Conservation (phyloP, 2,888 invertebrate species). For the Spodoptera littoralis region DNA sequence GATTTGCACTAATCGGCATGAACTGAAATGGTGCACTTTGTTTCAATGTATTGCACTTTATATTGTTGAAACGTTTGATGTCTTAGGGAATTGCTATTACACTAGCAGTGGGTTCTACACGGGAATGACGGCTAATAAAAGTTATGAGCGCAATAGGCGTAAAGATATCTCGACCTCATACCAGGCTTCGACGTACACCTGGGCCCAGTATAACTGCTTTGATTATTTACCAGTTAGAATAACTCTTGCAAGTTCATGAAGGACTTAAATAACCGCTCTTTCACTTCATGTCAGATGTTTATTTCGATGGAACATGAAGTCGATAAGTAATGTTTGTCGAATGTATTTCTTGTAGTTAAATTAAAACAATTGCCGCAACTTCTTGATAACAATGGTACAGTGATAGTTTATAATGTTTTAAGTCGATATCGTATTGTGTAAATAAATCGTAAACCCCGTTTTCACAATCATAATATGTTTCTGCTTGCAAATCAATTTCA, state of each 20-base stretch:
- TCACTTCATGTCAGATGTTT: slow-evolving; percentile 7
- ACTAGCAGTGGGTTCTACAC: slow-evolving; percentile 57
- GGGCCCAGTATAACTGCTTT: slow-evolving; percentile 2
- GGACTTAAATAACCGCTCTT: slow-evolving; percentile 24
- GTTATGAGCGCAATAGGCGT: slow-evolving; percentile 69
- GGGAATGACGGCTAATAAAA: slow-evolving; percentile 70
- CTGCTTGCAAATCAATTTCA: slow-evolving; percentile 89
- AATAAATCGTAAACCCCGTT: slow-evolving; percentile 89
- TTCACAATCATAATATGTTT: slow-evolving; percentile 89
- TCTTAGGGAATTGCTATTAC: slow-evolving; percentile 65
- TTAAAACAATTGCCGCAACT: slow-evolving; percentile 49
- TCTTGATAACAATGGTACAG: slow-evolving; percentile 67
- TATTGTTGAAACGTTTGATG: slow-evolving; percentile 64
- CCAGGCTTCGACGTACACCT: slow-evolving; percentile 26
- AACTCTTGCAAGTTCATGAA: slow-evolving; percentile 31
- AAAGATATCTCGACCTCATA: slow-evolving; percentile 64
- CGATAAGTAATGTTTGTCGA: slow-evolving; percentile 30
- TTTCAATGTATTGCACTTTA: slow-evolving; percentile 50
- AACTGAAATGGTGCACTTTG: slow-evolving; percentile 48
- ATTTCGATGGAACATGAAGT: slow-evolving; percentile 35
- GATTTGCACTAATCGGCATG: slow-evolving; percentile 59
- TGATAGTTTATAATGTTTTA: slow-evolving; percentile 83
- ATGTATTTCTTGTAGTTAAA: slow-evolving; percentile 22
- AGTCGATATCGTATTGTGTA: slow-evolving; percentile 85
- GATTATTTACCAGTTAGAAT: slow-evolving; percentile 33